Conservation (phyloP, 2,888 invertebrate species). For the Nomada ferruginata region DNA sequence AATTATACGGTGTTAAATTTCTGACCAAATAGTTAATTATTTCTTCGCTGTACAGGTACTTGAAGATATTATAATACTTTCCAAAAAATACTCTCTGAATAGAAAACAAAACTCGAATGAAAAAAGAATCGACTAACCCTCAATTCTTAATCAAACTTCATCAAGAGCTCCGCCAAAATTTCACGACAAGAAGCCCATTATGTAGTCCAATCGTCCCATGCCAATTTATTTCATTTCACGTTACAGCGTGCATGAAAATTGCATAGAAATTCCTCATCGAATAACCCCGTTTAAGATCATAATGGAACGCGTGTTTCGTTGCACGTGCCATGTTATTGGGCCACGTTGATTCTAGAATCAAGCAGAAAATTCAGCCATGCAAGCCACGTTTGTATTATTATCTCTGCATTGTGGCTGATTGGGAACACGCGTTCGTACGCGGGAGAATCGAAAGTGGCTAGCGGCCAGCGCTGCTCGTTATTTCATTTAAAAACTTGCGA, state of each 20-base stretch:
- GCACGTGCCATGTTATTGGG: not conserved
- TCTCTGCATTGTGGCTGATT: not conserved
- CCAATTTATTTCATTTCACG: constrained; percentile 13
- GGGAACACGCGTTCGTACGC: not conserved
- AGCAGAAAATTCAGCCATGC: constrained; percentile 22
- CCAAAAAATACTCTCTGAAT: not conserved
- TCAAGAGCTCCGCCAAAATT: not conserved
- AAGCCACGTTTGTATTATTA: constrained; percentile 24
- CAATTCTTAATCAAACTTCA: not conserved
- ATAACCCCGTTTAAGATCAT: not conserved
- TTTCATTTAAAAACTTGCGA: constrained; percentile 14
- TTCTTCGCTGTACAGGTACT: too few species aligned
- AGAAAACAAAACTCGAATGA: not conserved
- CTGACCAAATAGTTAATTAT: too few species aligned
- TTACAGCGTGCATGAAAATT: not conserved
- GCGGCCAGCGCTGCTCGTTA: not conserved
- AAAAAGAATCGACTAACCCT: too few species aligned
- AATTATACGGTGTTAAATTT: too few species aligned
- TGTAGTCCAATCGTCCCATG: too few species aligned
- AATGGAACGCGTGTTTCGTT: not conserved
- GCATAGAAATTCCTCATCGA: constrained; percentile 14
- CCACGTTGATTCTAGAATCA: constrained; percentile 16
- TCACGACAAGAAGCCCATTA: not conserved
- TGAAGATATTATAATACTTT: too few species aligned
- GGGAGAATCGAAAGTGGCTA: too few species aligned